A percentile compares a stretch with the other conserved stretches of the same genome.
phyloP scores from a whole-genome alignment of 2,888 invertebrate genomes.

The Keiferia lycopersicella region DNA sequence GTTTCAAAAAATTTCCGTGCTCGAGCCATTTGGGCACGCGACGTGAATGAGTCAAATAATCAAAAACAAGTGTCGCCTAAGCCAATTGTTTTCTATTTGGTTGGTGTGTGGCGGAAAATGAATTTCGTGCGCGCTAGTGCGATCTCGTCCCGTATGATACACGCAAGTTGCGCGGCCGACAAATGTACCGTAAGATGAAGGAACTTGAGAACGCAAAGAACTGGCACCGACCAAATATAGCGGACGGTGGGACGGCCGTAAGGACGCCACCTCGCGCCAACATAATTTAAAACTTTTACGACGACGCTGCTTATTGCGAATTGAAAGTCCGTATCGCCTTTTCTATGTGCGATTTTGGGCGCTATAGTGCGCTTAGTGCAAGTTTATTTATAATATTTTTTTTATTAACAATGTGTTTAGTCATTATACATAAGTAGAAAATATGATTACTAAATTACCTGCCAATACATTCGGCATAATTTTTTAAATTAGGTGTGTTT shows the following conservation, averaged over 20 bases:
- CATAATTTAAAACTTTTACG: conserved; percentile 27
- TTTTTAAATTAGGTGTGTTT: too few species aligned
- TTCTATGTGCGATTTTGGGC: neutral
- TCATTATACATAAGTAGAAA: neutral
- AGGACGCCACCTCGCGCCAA: conserved; percentile 7
- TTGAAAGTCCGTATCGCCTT: conserved; percentile 1
- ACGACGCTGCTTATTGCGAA: conserved; percentile 28
- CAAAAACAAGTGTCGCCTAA: conserved; percentile 29
- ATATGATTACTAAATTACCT: too few species aligned
- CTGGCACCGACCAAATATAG: conserved; percentile 33
- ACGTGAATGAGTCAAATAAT: conserved; percentile 29
- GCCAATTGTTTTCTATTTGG: conserved; percentile 35
- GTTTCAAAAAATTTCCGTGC: conserved; percentile 15
- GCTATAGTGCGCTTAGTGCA: neutral
- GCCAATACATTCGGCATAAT: too few species aligned
- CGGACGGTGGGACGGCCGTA: neutral
- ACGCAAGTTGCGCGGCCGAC: conserved; percentile 44
- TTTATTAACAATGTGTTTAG: neutral
- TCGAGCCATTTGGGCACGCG: neutral
- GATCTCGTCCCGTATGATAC: conserved; percentile 39
- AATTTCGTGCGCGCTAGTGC: conserved; percentile 45
- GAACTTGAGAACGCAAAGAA: conserved; percentile 53
- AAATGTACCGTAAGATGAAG: conserved; percentile 33
- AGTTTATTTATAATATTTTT: neutral
- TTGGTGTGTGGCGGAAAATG: conserved; percentile 43